A percentile compares a stretch with the other conserved stretches of the same genome.
phyloP scores from a whole-genome alignment of 1,140 invertebrate genomes.

The Solen grandis region DNA sequence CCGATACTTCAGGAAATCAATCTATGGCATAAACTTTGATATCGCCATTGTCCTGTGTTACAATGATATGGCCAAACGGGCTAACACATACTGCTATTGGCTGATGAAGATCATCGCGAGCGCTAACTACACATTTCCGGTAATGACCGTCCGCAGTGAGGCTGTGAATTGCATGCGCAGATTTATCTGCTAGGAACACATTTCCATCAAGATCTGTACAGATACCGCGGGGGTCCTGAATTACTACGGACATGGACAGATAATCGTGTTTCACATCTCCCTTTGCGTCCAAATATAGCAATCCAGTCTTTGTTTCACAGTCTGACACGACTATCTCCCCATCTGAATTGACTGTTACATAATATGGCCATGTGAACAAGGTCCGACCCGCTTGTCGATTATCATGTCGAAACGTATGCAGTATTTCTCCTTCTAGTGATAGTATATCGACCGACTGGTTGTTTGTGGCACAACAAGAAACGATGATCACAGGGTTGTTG shows the following conservation, averaged over 20 bases:
- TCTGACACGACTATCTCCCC: constrained; percentile 67
- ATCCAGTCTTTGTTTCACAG: constrained; percentile 64
- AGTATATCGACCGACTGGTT: constrained; percentile 65
- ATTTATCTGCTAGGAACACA: constrained; percentile 54
- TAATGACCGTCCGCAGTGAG: constrained; percentile 51
- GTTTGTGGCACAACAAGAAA: constrained; percentile 64
- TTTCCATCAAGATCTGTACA: constrained; percentile 61
- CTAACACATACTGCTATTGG: constrained; percentile 54
- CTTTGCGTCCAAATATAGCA: constrained; percentile 57
- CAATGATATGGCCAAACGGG: constrained; percentile 54
- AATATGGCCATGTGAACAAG: constrained; percentile 67
- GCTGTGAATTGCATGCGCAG: constrained; percentile 53
- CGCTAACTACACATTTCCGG: constrained; percentile 50
- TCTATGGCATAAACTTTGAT: constrained; percentile 58
- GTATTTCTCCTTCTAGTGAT: constrained; percentile 61
- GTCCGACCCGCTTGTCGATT: constrained; percentile 55
- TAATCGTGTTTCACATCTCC: constrained; percentile 62
- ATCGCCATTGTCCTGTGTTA: constrained; percentile 54
- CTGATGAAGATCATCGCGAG: constrained; percentile 46
- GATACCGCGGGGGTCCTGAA: constrained; percentile 64
- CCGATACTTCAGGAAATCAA: constrained; percentile 6
- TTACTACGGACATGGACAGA: constrained; percentile 47
- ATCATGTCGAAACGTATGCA: constrained; percentile 61
- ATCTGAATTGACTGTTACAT: constrained; percentile 60
- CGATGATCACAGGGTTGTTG: constrained; percentile 58